These are phyloP conservation scores for Oncorhynchus masou DNA, from an alignment of 2,113 vertebrate genomes.

Conservation along the genomic window DNA sequence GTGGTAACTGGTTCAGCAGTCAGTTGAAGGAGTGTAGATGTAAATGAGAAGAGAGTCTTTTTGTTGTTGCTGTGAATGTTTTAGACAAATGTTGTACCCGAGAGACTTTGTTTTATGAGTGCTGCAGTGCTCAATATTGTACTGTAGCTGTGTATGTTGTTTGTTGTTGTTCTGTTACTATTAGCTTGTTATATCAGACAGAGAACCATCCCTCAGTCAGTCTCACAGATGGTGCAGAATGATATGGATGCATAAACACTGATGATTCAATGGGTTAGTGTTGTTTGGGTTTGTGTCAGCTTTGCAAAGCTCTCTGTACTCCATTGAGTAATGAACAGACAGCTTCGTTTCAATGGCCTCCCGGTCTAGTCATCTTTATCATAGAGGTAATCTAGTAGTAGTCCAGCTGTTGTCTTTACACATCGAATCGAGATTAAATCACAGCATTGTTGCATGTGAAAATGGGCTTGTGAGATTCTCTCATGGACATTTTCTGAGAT, in stretches of 20 bases:
- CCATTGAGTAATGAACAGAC: slow-evolving; percentile 52
- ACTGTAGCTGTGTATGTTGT: background rate
- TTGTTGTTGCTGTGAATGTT: background rate
- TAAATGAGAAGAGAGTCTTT: slow-evolving; percentile 47
- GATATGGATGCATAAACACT: slow-evolving; percentile 64
- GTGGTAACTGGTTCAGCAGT: slow-evolving; percentile 48
- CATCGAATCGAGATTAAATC: slow-evolving; percentile 23
- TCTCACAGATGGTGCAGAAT: slow-evolving; percentile 70
- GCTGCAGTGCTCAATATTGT: background rate
- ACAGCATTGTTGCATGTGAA: too few species aligned
- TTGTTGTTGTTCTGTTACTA: slow-evolving; percentile 15
- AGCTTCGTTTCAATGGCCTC: slow-evolving; percentile 15
- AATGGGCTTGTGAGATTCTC: background rate
- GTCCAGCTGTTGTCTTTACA: slow-evolving; percentile 45
- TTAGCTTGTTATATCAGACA: slow-evolving; percentile 41
- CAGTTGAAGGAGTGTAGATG: slow-evolving; percentile 21
- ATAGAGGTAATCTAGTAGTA: slow-evolving; percentile 32
- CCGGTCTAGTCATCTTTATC: slow-evolving; percentile 26
- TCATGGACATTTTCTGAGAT: slow-evolving; percentile 33
- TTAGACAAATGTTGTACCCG: background rate
- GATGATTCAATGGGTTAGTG: slow-evolving; percentile 70
- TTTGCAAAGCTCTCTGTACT: slow-evolving; percentile 45
- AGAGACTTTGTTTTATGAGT: slow-evolving; percentile 19
- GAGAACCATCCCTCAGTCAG: slow-evolving; percentile 64
- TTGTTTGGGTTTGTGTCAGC: slow-evolving; percentile 73